phyloP scores from a whole-genome alignment of 2,797 vertebrate species.

The Trachops cirrhosus region DNA sequence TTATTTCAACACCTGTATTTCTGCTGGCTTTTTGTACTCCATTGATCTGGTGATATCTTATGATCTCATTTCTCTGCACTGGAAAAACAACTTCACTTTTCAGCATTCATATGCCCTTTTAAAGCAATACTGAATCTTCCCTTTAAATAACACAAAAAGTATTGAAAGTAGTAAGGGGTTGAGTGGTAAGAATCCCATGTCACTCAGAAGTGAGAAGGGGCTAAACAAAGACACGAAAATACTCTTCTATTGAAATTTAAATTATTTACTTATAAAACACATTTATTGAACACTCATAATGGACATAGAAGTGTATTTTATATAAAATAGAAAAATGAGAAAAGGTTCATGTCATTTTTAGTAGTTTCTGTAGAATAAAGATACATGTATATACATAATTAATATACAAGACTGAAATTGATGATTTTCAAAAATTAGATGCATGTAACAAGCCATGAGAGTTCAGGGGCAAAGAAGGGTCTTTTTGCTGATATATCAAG shows the following conservation, averaged over 20 bases:
- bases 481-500: not conserved
- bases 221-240: not conserved
- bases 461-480: accelerated
- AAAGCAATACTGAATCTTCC: not conserved
- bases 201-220: not conserved
- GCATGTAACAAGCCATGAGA: not conserved
- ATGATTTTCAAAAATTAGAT: not conserved
- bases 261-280: not conserved
- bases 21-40: not conserved
- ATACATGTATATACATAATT: not conserved
- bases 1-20: not conserved
- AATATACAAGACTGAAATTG: not conserved
- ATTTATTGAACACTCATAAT: not conserved
- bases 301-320: not conserved
- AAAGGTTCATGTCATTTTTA: not conserved
- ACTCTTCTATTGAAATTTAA: not conserved
- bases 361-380: not conserved
- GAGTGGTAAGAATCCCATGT: not conserved
- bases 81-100: not conserved
- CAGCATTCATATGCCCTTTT: not conserved
- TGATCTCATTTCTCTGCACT: not conserved
- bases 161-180: not conserved
- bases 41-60: not conserved
- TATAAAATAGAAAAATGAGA: not conserved
- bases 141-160: not conserved